A percentile compares a stretch with the other conserved stretches of the same genome.
These are phyloP conservation scores for Smutsia gigantea DNA, from an alignment of 2,797 vertebrate species.

Conservation along the genomic window DNA sequence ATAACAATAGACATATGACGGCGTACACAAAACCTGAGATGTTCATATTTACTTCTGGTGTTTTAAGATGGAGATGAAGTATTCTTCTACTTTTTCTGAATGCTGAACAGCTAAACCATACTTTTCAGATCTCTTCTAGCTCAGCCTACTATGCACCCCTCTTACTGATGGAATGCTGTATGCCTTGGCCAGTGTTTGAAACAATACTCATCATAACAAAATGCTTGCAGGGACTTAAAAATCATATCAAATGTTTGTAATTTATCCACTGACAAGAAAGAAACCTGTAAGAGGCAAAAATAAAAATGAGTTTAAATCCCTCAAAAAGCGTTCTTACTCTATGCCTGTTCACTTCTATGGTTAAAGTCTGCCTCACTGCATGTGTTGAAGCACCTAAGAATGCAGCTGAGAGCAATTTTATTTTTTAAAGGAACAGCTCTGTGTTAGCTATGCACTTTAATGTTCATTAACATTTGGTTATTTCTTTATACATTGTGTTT, in stretches of 20 bases:
- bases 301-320: background rate
- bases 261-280: background rate
- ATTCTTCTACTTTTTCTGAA: background rate
- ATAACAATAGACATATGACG: background rate
- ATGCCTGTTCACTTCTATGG: background rate
- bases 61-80: background rate
- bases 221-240: background rate
- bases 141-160: background rate
- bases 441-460: background rate
- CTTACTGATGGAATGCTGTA: background rate
- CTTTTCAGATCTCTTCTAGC: background rate
- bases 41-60: background rate
- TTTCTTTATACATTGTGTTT: slow-evolving; percentile 47
- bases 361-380: background rate
- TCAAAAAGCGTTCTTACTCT: background rate
- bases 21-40: background rate
- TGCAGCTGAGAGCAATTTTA: background rate
- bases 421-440: slow-evolving; percentile 4
- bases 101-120: background rate
- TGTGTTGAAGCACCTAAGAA: background rate
- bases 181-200: background rate
- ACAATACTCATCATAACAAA: background rate
- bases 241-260: background rate
- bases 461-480: slow-evolving; percentile 46
- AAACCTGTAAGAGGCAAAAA: slow-evolving; percentile 15